A percentile compares a stretch with the other conserved stretches of the same genome.
phyloP scores from a whole-genome alignment of 2,113 vertebrate genomes.

The Arvicanthis niloticus region DNA sequence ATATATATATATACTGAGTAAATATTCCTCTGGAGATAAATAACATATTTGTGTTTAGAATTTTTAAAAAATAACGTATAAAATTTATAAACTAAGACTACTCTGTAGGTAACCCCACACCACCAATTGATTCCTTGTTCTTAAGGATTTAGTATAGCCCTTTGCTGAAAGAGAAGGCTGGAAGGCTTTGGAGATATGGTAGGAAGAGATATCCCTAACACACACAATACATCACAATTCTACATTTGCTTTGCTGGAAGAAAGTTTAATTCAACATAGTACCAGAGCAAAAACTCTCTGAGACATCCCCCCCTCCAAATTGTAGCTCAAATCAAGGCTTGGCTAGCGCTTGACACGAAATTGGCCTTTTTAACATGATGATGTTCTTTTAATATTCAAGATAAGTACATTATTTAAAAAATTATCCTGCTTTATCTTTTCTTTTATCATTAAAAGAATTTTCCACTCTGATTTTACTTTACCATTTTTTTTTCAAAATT shows the following conservation, averaged over 20 bases:
- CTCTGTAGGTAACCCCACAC: not conserved
- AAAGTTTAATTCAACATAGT: not conserved
- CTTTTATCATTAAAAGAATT: constrained; percentile 55
- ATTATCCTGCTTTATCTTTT: constrained; percentile 38
- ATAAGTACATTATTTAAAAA: constrained; percentile 65
- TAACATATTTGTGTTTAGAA: not conserved
- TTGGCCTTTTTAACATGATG: constrained; percentile 1
- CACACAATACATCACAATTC: not conserved
- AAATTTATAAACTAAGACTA: not conserved
- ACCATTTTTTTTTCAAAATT: not conserved
- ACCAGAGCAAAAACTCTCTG: not conserved
- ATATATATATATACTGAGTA: not conserved
- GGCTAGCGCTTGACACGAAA: constrained; percentile 40
- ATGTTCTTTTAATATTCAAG: constrained; percentile 38
- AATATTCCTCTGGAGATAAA: not conserved
- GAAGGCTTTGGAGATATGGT: not conserved
- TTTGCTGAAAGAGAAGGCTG: not conserved
- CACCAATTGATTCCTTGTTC: not conserved
- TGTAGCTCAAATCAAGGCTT: constrained; percentile 7
- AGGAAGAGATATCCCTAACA: not conserved
- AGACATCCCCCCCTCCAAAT: not conserved
- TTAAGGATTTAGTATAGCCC: not conserved
- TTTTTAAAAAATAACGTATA: not conserved
- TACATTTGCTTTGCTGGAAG: not conserved
- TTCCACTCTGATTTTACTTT: constrained; percentile 40